A percentile compares a stretch with the other conserved stretches of the same genome.
phyloP scores from a whole-genome alignment of 2,888 invertebrate species.

The Elegia similella region DNA sequence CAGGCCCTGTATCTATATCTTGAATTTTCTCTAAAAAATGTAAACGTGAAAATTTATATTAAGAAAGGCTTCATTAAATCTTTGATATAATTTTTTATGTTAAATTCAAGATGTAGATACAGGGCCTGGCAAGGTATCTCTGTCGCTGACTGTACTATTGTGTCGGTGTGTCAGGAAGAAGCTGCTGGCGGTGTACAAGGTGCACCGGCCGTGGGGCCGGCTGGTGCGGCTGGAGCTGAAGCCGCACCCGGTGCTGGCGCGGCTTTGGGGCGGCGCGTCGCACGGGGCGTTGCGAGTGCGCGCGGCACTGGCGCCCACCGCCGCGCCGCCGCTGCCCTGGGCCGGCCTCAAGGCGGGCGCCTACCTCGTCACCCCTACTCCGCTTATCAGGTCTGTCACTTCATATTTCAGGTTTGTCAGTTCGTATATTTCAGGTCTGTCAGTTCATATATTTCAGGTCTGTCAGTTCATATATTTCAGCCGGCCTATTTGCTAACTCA shows the following conservation, averaged over 20 bases:
- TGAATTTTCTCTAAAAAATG: too few species aligned
- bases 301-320: conserved; percentile 87
- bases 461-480: too few species aligned
- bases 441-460: too few species aligned
- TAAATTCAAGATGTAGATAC: background rate
- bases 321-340: conserved; percentile 95
- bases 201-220: conserved; percentile 86
- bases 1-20: too few species aligned
- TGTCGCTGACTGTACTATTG: background rate
- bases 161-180: conserved; percentile 69
- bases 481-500: too few species aligned
- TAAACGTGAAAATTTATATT: too few species aligned
- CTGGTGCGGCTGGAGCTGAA: conserved; percentile 87
- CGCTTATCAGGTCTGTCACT: conserved; percentile 63
- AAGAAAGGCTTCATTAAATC: too few species aligned
- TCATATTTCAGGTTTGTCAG: too few species aligned
- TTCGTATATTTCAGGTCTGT: too few species aligned
- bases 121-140: background rate
- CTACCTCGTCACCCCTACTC: conserved; percentile 85
- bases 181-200: conserved; percentile 89
- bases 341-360: conserved; percentile 84
- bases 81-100: too few species aligned
- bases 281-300: conserved; percentile 87
- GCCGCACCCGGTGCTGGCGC: conserved; percentile 90
- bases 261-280: conserved; percentile 85